These are phyloP conservation scores for Cryptoblepharus egeriae DNA, from an alignment of 2,797 vertebrate genomes.

Conservation along the genomic window DNA sequence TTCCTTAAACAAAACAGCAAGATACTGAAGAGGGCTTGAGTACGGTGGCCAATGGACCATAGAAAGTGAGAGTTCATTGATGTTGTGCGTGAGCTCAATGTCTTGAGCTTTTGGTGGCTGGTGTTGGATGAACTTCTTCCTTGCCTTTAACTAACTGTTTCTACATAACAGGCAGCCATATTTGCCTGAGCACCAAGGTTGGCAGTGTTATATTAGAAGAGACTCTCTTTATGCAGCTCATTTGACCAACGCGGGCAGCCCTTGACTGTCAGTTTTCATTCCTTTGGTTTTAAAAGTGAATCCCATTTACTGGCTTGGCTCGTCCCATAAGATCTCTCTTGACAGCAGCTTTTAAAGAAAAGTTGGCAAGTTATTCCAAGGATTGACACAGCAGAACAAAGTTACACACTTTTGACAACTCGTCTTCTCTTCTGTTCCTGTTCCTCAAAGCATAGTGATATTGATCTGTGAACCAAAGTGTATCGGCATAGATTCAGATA, in stretches of 20 bases:
- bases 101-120: constrained; percentile 20
- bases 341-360: neutral
- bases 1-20: constrained; percentile 14
- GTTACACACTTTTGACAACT: no score
- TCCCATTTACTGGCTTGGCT: neutral
- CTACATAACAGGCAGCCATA: constrained; percentile 1
- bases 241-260: neutral
- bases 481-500: neutral
- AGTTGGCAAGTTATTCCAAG: neutral
- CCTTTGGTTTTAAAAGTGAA: constrained; percentile 14
- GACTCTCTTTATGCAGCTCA: neutral
- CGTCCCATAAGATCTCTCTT: neutral
- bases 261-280: neutral
- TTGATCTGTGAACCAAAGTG: neutral
- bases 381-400: neutral
- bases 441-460: neutral
- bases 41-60: neutral
- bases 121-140: constrained; percentile 14
- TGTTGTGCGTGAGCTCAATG: constrained; percentile 34
- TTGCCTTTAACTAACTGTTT: neutral
- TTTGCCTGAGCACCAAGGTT: constrained; percentile 12
- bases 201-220: constrained; percentile 18
- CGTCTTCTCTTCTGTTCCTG: neutral
- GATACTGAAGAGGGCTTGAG: neutral
- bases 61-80: constrained; percentile 24